These are phyloP conservation scores for Indicator indicator DNA, from an alignment of 2,113 vertebrate genomes.

Conservation along the genomic window DNA sequence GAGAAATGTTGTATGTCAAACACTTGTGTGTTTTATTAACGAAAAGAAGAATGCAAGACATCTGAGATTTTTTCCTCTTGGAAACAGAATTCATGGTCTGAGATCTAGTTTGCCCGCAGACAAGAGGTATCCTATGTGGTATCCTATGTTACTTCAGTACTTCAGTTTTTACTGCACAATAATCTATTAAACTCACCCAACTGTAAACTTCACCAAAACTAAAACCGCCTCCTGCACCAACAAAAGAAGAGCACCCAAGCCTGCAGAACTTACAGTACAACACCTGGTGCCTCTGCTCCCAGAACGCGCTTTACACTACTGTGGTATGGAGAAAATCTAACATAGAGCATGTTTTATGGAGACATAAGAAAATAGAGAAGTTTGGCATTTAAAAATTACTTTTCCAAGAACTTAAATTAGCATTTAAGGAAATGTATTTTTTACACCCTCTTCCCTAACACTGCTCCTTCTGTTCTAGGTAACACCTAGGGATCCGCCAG, in stretches of 20 bases:
- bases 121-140: slow-evolving; percentile 18
- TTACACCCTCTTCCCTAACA: neutral
- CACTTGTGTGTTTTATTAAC: neutral
- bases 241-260: neutral
- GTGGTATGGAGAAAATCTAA: neutral
- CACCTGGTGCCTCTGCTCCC: neutral
- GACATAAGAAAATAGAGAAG: neutral
- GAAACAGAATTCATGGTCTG: neutral
- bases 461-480: neutral
- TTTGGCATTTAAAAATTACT: neutral
- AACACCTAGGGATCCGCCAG: neutral
- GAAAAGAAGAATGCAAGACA: neutral
- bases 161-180: neutral
- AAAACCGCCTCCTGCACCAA: neutral
- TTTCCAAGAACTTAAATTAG: neutral
- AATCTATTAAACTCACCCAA: neutral
- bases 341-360: neutral
- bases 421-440: neutral
- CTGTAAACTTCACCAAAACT: neutral
- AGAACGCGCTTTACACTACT: neutral
- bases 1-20: neutral
- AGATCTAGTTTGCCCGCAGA: neutral
- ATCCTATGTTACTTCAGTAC: slow-evolving; percentile 3
- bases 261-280: neutral
- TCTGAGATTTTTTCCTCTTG: neutral